Conservation (phyloP, 1,140 invertebrate genomes). For the Leptonema lineaticorne region DNA sequence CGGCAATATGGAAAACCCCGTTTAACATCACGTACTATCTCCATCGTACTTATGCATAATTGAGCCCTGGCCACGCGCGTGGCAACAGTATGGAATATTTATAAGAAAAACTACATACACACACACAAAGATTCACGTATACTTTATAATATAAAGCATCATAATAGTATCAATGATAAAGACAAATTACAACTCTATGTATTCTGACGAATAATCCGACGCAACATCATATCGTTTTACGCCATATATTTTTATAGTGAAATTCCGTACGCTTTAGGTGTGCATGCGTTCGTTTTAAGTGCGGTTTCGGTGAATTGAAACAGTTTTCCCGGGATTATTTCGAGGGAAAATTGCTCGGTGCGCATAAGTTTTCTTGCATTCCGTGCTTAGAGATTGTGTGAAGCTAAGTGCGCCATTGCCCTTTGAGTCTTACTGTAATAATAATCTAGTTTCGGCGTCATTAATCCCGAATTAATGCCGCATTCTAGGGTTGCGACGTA, state of each 20-base stretch:
- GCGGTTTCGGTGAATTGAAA: conserved; percentile 23
- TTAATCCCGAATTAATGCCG: conserved; percentile 39
- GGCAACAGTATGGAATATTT: conserved; percentile 21
- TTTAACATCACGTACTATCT: conserved; percentile 14
- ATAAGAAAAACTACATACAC: neutral
- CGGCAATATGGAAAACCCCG: neutral
- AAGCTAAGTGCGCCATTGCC: conserved; percentile 26
- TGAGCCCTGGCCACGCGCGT: conserved; percentile 24
- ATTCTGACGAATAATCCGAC: neutral
- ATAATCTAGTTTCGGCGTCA: conserved; percentile 42
- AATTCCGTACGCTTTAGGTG: neutral
- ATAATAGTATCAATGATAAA: neutral
- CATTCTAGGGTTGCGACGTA: conserved; percentile 21
- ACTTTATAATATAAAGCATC: conserved; percentile 2
- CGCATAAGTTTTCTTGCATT: conserved; percentile 26
- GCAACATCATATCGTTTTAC: too few relatives aligned
- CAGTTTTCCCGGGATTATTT: conserved; percentile 21
- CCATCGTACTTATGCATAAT: conserved; percentile 26
- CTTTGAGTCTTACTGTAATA: conserved; percentile 32
- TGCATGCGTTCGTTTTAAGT: conserved; percentile 6
- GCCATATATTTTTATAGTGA: neutral
- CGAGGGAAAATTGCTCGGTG: neutral
- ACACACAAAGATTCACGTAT: too few relatives aligned
- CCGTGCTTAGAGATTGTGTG: conserved; percentile 19
- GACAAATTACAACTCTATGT: neutral